Percentiles rank a stretch among this genome's conserved stretches.
phyloP scores from a whole-genome alignment of 1,140 invertebrate genomes.

The Bombus huntii region DNA sequence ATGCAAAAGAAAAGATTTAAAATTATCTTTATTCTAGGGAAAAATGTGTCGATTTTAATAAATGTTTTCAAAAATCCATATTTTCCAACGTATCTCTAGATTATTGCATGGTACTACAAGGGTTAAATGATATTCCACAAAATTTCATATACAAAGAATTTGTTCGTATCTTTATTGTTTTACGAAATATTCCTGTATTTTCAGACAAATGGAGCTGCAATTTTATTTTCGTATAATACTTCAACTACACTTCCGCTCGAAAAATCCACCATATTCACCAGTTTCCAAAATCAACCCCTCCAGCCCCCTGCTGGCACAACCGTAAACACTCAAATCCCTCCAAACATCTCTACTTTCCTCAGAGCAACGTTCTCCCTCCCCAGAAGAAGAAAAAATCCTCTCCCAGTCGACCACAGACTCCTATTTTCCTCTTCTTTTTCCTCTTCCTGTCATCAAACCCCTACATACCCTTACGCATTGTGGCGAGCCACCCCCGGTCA shows the following conservation, averaged over 20 bases:
- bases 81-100: too few relatives aligned
- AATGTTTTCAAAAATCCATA: too few relatives aligned
- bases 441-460: not conserved
- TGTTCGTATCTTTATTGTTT: too few relatives aligned
- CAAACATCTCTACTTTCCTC: not conserved
- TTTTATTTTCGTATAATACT: not conserved
- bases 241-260: not conserved
- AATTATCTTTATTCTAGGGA: too few relatives aligned
- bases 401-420: not conserved
- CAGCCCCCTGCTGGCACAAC: not conserved
- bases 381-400: not conserved
- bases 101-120: too few relatives aligned
- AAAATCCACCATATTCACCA: not conserved
- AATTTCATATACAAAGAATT: too few relatives aligned
- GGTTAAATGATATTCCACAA: too few relatives aligned
- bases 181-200: not conserved
- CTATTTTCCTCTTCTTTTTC: not conserved
- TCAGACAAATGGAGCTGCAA: not conserved
- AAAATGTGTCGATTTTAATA: too few relatives aligned
- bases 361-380: not conserved
- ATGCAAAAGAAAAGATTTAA: too few relatives aligned
- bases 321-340: constrained; percentile 6
- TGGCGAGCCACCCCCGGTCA: constrained; percentile 28
- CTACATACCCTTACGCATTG: constrained; percentile 43
- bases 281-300: not conserved